Evolutionary conservation across 2,797 vertebrate genomes (phyloP), one percentile per base, ranked within the genome.

Genomic region (Fistularia tabacaria): DNA sequence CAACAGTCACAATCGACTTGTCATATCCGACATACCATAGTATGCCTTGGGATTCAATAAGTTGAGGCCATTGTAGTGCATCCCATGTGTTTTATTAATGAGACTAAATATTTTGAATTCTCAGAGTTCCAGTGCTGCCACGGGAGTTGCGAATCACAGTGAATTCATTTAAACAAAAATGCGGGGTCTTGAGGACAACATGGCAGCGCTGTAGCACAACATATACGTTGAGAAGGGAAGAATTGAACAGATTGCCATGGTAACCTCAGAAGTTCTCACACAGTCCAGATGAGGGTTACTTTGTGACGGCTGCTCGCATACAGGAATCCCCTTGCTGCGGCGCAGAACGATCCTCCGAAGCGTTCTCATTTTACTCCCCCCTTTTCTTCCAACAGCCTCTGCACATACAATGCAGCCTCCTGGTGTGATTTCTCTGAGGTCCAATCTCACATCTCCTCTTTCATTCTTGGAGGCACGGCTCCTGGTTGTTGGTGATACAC

Each of bases 221-320:
- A 62, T 3, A 49, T 14, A 64, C 40, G 10, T 46, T 51, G 52
- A 58, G 39, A 48, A 14, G 36, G 41, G 60, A 68, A 75, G 68
- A 75, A 41, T 74, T 51, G 64, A 57, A 61, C 69, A 60, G 62
- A 68, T 85, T 59, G 54, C 79, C 76, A 87, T 84, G 82, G 82
- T 57, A 84, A 86, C 82, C 68, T 81, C 77, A 74, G 80, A 85
- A 80, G 79, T 85, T 84, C 84, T 85, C 77, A 77, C 79, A 77
- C 61, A 64, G 75, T 86, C 73, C 82, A 85, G 71, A 76, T 76
- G 76, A 75, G 77, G 25, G 78, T 73, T 63, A 71, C 74, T 75
- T 77, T 78, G 81, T 79, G 66, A 75, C 71, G 71, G 46, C 43
- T 55, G 57, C 36, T 69, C 64, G 76, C 59, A 61, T 62, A 69